phyloP scores from a whole-genome alignment of 2,113 vertebrate genomes.

The Callithrix jacchus region DNA sequence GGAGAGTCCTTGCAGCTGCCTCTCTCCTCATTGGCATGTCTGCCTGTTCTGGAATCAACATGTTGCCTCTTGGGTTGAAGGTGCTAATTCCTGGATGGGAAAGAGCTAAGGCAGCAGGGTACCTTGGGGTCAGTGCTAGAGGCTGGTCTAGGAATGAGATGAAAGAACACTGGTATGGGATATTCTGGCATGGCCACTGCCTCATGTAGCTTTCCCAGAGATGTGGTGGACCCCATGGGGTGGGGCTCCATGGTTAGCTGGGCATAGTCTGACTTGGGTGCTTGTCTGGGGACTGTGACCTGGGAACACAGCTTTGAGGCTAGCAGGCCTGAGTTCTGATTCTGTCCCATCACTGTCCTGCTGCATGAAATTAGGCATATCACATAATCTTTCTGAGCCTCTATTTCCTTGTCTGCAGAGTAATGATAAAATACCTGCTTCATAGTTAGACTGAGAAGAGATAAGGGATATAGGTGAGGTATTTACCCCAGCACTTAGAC shows the following conservation, averaged over 20 bases:
- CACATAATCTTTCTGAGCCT: neutral
- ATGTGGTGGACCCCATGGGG: neutral
- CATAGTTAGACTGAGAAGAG: neutral
- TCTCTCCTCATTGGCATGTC: neutral
- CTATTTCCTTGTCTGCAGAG: neutral
- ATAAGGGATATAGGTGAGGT: neutral
- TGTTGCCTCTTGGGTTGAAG: neutral
- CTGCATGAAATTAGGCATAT: neutral
- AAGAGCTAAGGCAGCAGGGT: neutral
- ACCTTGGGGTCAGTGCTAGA: neutral
- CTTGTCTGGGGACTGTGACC: neutral
- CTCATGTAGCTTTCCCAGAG: neutral
- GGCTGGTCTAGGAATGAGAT: neutral
- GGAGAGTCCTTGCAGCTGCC: neutral
- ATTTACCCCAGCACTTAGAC: neutral
- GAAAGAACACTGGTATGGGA: neutral
- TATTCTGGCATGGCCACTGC: neutral
- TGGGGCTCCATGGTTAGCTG: neutral
- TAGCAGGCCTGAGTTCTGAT: neutral
- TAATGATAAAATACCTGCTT: conserved; percentile 37
- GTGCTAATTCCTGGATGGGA: neutral
- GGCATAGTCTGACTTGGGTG: neutral
- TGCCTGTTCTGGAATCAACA: neutral
- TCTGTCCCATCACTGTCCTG: neutral
- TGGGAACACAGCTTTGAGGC: neutral